phyloP scores from a whole-genome alignment of 1,140 invertebrate genomes.

The Drosophila simulans region DNA sequence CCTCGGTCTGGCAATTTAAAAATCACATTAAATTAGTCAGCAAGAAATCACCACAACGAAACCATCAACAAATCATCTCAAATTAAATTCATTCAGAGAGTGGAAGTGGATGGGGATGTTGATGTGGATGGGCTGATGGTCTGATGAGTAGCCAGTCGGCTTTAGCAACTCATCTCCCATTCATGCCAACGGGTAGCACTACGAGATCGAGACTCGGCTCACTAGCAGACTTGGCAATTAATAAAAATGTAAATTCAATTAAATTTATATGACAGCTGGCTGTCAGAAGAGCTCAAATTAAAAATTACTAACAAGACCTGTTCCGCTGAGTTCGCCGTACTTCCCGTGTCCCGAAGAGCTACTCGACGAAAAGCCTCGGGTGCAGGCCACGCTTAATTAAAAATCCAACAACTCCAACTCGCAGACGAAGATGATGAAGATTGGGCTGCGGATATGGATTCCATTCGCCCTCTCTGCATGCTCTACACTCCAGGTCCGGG shows the following conservation, averaged over 20 bases:
- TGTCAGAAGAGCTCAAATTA: constrained; percentile 84
- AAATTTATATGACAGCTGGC: constrained; percentile 85
- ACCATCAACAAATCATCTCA: constrained; percentile 83
- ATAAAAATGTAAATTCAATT: constrained; percentile 85
- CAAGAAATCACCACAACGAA: constrained; percentile 83
- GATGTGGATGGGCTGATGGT: constrained; percentile 11
- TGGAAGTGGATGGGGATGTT: constrained; percentile 8
- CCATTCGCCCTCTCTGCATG: neutral
- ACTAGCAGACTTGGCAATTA: constrained; percentile 65
- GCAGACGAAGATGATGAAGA: constrained; percentile 41
- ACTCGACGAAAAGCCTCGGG: constrained; percentile 63
- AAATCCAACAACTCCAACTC: constrained; percentile 72
- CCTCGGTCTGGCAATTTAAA: constrained; percentile 72
- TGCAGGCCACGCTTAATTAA: constrained; percentile 74
- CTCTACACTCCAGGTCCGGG: neutral
- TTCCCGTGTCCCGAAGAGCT: constrained; percentile 22
- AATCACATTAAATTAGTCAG: constrained; percentile 84
- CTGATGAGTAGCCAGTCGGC: constrained; percentile 39
- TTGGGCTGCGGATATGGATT: constrained; percentile 26
- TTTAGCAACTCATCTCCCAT: constrained; percentile 58
- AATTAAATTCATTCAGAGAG: constrained; percentile 80
- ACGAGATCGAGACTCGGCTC: constrained; percentile 3
- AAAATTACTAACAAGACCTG: constrained; percentile 84
- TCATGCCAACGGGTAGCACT: constrained; percentile 63
- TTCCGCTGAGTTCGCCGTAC: constrained; percentile 33